Conservation (phyloP, 2,797 vertebrate genomes). For the Delichon dasypus region DNA sequence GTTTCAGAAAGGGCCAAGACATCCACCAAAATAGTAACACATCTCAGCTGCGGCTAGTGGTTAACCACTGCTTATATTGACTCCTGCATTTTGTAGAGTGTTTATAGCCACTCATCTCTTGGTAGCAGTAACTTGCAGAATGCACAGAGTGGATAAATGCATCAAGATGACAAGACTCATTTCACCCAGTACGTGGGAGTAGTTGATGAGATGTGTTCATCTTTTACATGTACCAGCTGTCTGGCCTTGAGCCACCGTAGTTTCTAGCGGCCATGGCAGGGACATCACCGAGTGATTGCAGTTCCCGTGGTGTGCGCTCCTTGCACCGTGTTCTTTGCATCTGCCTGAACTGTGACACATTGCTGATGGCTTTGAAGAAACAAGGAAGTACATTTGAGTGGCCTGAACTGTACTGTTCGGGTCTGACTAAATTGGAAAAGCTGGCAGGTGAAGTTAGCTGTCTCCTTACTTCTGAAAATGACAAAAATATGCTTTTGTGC, state of each 20-base stretch:
- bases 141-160: background rate
- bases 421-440: background rate
- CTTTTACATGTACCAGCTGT: background rate
- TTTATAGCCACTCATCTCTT: background rate
- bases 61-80: background rate
- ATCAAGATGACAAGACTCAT: background rate
- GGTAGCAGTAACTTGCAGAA: background rate
- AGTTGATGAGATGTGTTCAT: background rate
- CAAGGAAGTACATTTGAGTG: background rate
- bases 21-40: background rate
- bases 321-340: background rate
- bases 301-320: background rate
- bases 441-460: background rate
- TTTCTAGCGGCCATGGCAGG: background rate
- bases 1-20: background rate
- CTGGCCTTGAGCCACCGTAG: background rate
- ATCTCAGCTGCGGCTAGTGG: background rate
- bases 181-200: background rate
- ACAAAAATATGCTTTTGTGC: background rate
- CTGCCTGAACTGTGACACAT: background rate
- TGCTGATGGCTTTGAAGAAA: background rate
- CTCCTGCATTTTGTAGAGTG: background rate
- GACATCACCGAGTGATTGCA: background rate
- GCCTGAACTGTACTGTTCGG: background rate
- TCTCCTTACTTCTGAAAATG: background rate